These are phyloP conservation scores for Platanista minor DNA, from an alignment of 2,113 vertebrate genomes.

Conservation along the genomic window DNA sequence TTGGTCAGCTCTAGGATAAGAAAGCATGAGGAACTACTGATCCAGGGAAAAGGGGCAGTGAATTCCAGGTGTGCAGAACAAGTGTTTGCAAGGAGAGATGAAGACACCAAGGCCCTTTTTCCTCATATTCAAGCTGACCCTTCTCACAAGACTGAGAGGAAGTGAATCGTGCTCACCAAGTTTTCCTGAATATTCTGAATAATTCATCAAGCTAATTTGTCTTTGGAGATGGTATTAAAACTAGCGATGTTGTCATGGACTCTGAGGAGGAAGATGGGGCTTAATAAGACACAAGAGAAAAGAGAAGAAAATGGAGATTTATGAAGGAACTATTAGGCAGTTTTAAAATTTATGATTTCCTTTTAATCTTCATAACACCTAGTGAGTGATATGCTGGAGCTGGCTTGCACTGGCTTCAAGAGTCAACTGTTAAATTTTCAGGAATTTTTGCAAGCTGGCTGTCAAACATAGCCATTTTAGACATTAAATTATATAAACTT, in stretches of 20 bases:
- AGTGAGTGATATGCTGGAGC: neutral
- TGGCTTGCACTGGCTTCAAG: neutral
- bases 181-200: neutral
- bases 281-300: slow-evolving; percentile 26
- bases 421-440: neutral
- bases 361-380: slow-evolving; percentile 10
- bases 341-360: slow-evolving; percentile 13
- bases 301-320: neutral
- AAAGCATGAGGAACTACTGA: neutral
- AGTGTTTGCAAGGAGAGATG: neutral
- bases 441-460: neutral
- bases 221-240: neutral
- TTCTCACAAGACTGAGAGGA: neutral
- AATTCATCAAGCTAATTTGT: neutral
- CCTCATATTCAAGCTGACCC: neutral
- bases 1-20: neutral
- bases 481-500: neutral
- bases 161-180: neutral
- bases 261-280: neutral
- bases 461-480: neutral
- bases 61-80: neutral
- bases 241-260: neutral
- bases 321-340: neutral
- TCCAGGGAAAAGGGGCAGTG: neutral
- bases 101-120: neutral